These are phyloP conservation scores for Eilema sororculum DNA, from an alignment of 2,888 invertebrate species.

Conservation along the genomic window DNA sequence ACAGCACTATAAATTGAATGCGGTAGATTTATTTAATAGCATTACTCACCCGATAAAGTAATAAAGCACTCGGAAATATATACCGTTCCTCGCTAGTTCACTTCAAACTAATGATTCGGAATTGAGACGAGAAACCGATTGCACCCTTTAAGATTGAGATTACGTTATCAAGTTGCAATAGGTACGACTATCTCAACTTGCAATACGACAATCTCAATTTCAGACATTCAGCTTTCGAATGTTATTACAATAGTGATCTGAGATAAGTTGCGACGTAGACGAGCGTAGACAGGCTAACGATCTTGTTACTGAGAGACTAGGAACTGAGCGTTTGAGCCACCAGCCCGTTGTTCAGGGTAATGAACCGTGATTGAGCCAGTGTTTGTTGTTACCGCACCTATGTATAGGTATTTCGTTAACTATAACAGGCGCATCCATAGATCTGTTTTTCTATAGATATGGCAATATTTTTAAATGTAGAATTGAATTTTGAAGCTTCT, in stretches of 20 bases:
- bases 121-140: conserved; percentile 55
- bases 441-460: background rate
- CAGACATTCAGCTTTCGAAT: conserved; percentile 42
- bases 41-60: conserved; percentile 32
- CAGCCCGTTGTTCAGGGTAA: conserved; percentile 53
- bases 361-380: conserved; percentile 53
- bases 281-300: conserved; percentile 59
- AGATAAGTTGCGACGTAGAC: conserved; percentile 49
- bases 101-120: conserved; percentile 53
- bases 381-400: conserved; percentile 6
- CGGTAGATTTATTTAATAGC: conserved; percentile 38
- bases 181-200: conserved; percentile 33
- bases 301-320: conserved; percentile 58
- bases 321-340: conserved; percentile 43
- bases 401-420: background rate
- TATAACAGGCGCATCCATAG: background rate
- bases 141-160: conserved; percentile 38
- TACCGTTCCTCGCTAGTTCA: conserved; percentile 41
- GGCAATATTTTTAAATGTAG: background rate
- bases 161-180: conserved; percentile 39
- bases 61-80: conserved; percentile 33
- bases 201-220: conserved; percentile 41
- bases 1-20: conserved; percentile 13
- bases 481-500: background rate
- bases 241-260: conserved; percentile 54